A percentile compares a stretch with the other conserved stretches of the same genome.
Evolutionary conservation across 2,113 vertebrate genomes (phyloP).

Genomic region (Ploceus nigricollis): DNA sequence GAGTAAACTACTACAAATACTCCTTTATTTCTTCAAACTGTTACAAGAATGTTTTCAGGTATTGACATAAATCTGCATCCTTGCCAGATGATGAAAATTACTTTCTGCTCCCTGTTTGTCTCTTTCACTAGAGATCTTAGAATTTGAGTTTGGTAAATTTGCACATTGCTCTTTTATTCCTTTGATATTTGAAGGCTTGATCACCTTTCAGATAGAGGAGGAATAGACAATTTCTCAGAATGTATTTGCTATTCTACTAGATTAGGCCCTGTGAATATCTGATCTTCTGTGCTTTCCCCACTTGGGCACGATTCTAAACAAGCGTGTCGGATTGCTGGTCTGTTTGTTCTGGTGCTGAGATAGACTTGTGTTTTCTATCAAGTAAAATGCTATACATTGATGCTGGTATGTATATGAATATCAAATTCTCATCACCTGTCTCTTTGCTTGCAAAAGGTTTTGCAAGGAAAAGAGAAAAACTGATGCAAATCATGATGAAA

Average conservation of each 20-base stretch:
- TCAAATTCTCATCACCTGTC: neutral
- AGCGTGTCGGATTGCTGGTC: neutral
- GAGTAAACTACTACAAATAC: neutral
- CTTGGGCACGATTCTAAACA: neutral
- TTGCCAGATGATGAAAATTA: neutral
- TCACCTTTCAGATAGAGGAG: neutral
- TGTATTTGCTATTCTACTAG: neutral
- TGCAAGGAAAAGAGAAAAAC: neutral
- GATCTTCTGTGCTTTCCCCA: neutral
- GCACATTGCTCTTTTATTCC: neutral
- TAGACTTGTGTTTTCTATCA: neutral
- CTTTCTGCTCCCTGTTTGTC: neutral
- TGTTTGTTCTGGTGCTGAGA: neutral
- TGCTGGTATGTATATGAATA: neutral
- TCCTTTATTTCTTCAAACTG: neutral
- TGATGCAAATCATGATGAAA: neutral
- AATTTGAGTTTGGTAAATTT: neutral
- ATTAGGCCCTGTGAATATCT: neutral
- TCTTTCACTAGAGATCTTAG: neutral
- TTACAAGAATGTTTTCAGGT: neutral
- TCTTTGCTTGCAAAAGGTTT: neutral
- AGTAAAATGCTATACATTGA: neutral
- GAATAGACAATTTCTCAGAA: neutral
- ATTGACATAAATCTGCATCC: neutral
- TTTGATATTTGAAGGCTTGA: neutral